Evolutionary conservation across 2,888 invertebrate species (phyloP).

Genomic region (Napeogenes sylphis): DNA sequence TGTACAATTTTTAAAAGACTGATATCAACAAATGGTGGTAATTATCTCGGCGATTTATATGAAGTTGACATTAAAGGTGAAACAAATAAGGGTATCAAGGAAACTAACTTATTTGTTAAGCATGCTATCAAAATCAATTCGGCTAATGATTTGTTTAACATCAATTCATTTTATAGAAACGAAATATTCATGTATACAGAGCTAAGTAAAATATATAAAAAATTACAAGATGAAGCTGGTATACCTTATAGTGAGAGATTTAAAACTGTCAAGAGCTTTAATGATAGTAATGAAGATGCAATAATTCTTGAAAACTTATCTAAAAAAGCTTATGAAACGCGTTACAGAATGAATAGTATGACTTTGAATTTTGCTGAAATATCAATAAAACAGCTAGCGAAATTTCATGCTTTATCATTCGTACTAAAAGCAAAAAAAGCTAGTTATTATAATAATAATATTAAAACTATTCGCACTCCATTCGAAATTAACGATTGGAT

Average conservation of each 20-base stretch:
- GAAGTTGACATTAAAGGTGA: conserved; percentile 47
- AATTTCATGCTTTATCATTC: conserved; percentile 40
- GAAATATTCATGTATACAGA: conserved; percentile 45
- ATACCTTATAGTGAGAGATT: conserved; percentile 41
- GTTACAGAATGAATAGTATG: conserved; percentile 33
- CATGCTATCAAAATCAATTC: conserved; percentile 32
- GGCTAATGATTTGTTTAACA: conserved; percentile 30
- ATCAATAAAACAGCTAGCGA: conserved; percentile 38
- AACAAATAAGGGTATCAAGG: conserved; percentile 41
- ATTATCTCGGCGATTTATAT: conserved; percentile 44
- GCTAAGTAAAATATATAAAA: conserved; percentile 32
- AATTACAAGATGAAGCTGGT: conserved; percentile 40
- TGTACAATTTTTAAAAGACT: conserved; percentile 33
- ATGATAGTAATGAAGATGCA: conserved; percentile 38
- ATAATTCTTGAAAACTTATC: conserved; percentile 49
- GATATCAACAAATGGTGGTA: conserved; percentile 45
- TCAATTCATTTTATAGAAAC: conserved; percentile 37
- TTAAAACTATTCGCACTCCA: conserved; percentile 33
- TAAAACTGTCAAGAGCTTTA: conserved; percentile 40
- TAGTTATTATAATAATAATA: conserved; percentile 31
- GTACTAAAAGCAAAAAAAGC: conserved; percentile 34
- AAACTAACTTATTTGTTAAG: conserved; percentile 49
- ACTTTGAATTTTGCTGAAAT: conserved; percentile 38
- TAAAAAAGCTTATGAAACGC: conserved; percentile 39
- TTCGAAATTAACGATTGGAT: conserved; percentile 34